Evolutionary conservation across 2,888 invertebrate species (phyloP), one percentile per base, ranked within the genome.

Genomic region (Conops quadrifasciatus): DNA sequence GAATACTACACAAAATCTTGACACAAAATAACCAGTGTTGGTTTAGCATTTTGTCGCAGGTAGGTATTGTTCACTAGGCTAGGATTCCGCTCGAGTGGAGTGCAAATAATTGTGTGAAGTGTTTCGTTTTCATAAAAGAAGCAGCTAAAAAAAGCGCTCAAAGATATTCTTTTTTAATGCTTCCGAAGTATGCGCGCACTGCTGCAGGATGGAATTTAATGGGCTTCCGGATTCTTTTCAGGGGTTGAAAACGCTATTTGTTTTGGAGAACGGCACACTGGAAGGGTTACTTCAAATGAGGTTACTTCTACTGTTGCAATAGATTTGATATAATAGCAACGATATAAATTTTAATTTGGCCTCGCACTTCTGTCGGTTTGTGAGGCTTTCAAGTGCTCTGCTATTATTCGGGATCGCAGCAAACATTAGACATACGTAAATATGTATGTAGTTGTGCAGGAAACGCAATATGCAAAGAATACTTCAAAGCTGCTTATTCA

Each of bases 101-200:
- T 69, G 69, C 51, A 69, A 69, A 69, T 63, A 63, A 69, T 69
- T 69, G 62, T 62, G 19, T 68, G 60, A 68, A 62, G 62, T 51
- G 30, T 30, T 36, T 66, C 53, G 30, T 21, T 64, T 66, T 66
- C 15, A 28, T 9, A 49, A 45, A 62, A 53, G 16, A 58, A 28
- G 28, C 1, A 47, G 47, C 9, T 45, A 7, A 16, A 65, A 64
- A 13, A 59, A 11, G 13, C 53, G 36, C 36, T 36, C 24, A 53
- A 63, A 47, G 63, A 47, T 45, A 63, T 63, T 30, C 64, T 21
- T 36, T 53, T 36, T 66, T 66, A 53, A 66, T 66, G 53, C 30
- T 24, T 28, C 26, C 16, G 15, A 28, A 30, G 36, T 36, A 30
- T 49, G 21, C 21, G 28, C 21, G 56, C 1, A 26, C 19, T 62